Conservation (phyloP, 2,113 vertebrate species). For the Anguilla rostrata region DNA sequence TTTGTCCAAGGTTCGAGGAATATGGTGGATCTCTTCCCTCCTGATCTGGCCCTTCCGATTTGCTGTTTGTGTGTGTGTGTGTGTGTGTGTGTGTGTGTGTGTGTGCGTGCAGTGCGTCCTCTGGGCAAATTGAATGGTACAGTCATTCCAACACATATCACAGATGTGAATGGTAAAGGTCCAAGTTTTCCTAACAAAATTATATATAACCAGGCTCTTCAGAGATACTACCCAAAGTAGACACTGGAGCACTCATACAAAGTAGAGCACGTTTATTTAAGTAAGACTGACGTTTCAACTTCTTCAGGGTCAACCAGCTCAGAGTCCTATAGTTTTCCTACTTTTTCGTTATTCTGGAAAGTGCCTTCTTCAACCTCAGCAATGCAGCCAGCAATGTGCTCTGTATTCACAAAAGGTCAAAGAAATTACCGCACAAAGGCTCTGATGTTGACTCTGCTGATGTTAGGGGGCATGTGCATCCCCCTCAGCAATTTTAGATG, state of each 20-base stretch:
- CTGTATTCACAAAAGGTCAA: background rate
- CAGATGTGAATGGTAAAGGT: background rate
- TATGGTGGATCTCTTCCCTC: conserved; percentile 18
- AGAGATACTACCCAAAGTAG: no score
- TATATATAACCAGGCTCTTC: no score
- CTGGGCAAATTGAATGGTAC: background rate
- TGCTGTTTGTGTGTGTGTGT: background rate
- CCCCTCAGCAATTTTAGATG: conserved; percentile 7
- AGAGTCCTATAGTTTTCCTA: no score
- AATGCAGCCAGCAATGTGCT: background rate
- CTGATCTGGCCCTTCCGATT: background rate
- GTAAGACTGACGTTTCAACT: no score
- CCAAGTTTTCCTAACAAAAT: no score
- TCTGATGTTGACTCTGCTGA: conserved; percentile 27
- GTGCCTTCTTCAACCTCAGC: background rate
- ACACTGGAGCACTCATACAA: no score
- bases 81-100: no score
- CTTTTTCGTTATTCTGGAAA: background rate
- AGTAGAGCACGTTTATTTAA: no score
- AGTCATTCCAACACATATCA: background rate
- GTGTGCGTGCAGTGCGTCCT: no score
- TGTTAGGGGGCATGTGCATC: background rate
- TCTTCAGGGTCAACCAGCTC: no score
- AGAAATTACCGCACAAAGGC: conserved; percentile 20
- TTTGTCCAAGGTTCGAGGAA: background rate